Base-by-base conservation (phyloP, 2,113 vertebrate genomes). In the Mobula hypostoma region DNA sequence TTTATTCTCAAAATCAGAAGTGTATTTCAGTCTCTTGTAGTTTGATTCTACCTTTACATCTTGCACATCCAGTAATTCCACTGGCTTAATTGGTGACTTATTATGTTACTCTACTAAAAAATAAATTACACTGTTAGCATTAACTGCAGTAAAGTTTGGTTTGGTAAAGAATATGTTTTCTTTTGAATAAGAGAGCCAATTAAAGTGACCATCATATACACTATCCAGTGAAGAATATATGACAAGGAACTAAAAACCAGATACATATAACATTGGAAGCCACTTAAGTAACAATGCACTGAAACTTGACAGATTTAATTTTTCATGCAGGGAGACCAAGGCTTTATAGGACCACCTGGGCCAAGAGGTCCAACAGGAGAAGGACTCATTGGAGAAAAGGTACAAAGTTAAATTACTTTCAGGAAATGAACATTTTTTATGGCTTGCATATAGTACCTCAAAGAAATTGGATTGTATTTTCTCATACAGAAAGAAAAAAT, bases 321-420 rank as follows among this genome's bases (percentile, higher is more conserved):
- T 85, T 32, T 87, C 56, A 5, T 94, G 80, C 94, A 97, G 97
- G 97, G 97, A 2, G 95, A 96, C 7, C 95, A 94, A 77, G 97
- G 97, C 12, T 96, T 95, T 29, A 32, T 12, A 17, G 97, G 97
- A 0, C 95, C 95, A 0, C 94, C 95, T 66, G 97, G 97, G 29
- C 95, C 95, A 24, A 96, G 97, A 95, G 97, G 97, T 78, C 94
- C 95, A 92, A 94, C 95, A 94, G 97, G 97, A 82, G 70, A 96
- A 72, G 96, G 96, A 7, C 92, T 95, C 29, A 94, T 95, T 77
- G 97, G 97, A 70, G 94, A 95, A 94, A 97, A 97, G 96, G 97
- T 97, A 76, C 68, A 74, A 14, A 66, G 9, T 27, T 29, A 48
- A 90, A 93, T 74, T 56, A 93, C n/a, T 29, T 74, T 15, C 32